Percentiles rank a stretch among this genome's conserved stretches.
phyloP scores from a whole-genome alignment of 2,797 vertebrate genomes.

The Syngnathus rostellatus region DNA sequence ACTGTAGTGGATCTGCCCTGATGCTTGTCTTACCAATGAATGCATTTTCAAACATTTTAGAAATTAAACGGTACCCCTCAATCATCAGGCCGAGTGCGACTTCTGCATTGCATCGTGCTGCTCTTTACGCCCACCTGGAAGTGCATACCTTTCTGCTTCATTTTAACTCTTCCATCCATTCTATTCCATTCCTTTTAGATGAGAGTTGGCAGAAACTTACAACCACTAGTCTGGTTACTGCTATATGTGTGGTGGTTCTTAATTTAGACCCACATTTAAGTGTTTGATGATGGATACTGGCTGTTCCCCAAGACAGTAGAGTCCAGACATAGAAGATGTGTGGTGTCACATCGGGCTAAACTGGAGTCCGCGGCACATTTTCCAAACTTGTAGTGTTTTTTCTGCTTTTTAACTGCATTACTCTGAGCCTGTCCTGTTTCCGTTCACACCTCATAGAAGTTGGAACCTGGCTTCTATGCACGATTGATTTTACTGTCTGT shows the following conservation, averaged over 20 bases:
- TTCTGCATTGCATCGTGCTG: background rate
- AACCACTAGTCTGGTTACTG: slow-evolving; percentile 19
- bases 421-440: slow-evolving; percentile 37
- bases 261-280: slow-evolving; percentile 25
- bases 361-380: slow-evolving; percentile 51
- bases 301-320: slow-evolving; percentile 50
- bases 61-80: slow-evolving; percentile 8
- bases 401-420: slow-evolving; percentile 31
- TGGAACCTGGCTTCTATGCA: slow-evolving; percentile 23
- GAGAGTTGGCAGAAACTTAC: slow-evolving; percentile 26
- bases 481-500: slow-evolving; percentile 35
- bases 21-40: slow-evolving; percentile 15
- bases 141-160: background rate
- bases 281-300: slow-evolving; percentile 58
- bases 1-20: slow-evolving; percentile 16
- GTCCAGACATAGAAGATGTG: slow-evolving; percentile 62
- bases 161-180: slow-evolving; percentile 14
- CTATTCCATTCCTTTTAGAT: slow-evolving; percentile 10
- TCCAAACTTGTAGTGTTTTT: slow-evolving; percentile 26
- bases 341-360: slow-evolving; percentile 63
- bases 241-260: slow-evolving; percentile 23
- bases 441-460: slow-evolving; percentile 58
- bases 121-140: slow-evolving; percentile 7
- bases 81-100: background rate
- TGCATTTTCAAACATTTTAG: slow-evolving; percentile 8